Evolutionary conservation across 2,113 vertebrate genomes (phyloP).

Genomic region (Sceloporus undulatus): DNA sequence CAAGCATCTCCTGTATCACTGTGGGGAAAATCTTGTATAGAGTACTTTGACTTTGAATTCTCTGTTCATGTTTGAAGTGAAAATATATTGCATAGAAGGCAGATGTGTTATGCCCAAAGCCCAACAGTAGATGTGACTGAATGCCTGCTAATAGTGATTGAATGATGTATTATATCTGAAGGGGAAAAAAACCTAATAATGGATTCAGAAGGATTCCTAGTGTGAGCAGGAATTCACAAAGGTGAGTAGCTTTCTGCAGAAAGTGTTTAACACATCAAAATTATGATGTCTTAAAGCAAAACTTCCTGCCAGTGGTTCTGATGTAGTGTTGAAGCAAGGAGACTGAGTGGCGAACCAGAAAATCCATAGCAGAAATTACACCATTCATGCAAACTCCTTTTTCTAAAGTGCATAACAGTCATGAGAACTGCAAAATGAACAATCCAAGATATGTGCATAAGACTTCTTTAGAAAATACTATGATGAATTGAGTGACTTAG

Average conservation of each 20-base stretch:
- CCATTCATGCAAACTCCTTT: neutral
- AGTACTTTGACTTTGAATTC: constrained; percentile 18
- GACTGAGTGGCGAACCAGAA: neutral
- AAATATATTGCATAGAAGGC: neutral
- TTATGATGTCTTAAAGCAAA: neutral
- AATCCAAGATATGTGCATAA: neutral
- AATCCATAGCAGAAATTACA: neutral
- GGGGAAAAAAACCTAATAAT: neutral
- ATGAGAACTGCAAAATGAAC: neutral
- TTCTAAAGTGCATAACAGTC: neutral
- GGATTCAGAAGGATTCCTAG: neutral
- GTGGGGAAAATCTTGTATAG: neutral
- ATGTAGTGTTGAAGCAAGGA: neutral
- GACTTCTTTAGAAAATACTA: neutral
- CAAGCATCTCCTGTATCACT: constrained; percentile 17
- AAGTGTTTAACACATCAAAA: neutral
- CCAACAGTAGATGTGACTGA: neutral
- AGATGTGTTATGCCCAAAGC: neutral
- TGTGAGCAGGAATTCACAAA: neutral
- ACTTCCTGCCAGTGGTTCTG: neutral
- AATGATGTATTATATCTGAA: neutral
- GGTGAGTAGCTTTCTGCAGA: neutral
- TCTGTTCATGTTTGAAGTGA: constrained; percentile 5
- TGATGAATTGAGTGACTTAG: neutral
- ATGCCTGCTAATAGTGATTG: neutral